A percentile compares a stretch with the other conserved stretches of the same genome.
These are phyloP conservation scores for Aix galericulata DNA, from an alignment of 2,113 vertebrate species.

Conservation along the genomic window DNA sequence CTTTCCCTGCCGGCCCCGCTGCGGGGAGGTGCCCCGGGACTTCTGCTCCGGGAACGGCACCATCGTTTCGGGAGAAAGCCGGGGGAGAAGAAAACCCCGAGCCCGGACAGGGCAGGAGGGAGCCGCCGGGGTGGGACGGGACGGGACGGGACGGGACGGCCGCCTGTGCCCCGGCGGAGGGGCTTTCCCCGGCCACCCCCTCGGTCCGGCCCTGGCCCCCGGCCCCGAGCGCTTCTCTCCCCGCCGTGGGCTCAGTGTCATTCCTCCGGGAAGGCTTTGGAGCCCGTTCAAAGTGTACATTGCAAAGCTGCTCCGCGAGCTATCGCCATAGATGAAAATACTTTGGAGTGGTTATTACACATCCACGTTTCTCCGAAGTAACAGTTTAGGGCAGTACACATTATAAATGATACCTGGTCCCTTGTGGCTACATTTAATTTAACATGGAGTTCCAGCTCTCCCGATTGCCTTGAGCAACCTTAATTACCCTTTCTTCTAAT, in stretches of 20 bases:
- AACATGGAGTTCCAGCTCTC: constrained; percentile 47
- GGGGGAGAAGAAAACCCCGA: background rate
- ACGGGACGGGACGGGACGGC: background rate
- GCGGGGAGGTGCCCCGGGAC: background rate
- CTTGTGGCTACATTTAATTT: constrained; percentile 59
- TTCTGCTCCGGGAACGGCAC: background rate
- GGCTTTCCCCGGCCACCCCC: too few relatives aligned
- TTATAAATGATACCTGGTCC: constrained; percentile 56
- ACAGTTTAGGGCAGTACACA: constrained; percentile 37
- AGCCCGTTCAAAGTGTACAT: background rate
- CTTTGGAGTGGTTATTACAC: constrained; percentile 20
- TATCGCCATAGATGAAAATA: background rate
- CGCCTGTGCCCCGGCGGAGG: background rate
- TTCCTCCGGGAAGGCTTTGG: background rate
- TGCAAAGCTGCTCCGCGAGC: background rate
- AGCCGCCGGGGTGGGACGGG: background rate
- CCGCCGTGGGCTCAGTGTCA: background rate
- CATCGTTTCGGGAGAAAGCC: background rate
- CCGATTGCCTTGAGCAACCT: constrained; percentile 62
- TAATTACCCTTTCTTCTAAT: constrained; percentile 68
- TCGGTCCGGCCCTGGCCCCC: background rate
- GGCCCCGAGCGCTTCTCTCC: background rate
- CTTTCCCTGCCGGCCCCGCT: background rate
- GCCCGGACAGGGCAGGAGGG: background rate
- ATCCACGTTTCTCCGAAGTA: constrained; percentile 38